These are phyloP conservation scores for Blennius ocellaris DNA, from an alignment of 2,113 vertebrate species.

Conservation along the genomic window DNA sequence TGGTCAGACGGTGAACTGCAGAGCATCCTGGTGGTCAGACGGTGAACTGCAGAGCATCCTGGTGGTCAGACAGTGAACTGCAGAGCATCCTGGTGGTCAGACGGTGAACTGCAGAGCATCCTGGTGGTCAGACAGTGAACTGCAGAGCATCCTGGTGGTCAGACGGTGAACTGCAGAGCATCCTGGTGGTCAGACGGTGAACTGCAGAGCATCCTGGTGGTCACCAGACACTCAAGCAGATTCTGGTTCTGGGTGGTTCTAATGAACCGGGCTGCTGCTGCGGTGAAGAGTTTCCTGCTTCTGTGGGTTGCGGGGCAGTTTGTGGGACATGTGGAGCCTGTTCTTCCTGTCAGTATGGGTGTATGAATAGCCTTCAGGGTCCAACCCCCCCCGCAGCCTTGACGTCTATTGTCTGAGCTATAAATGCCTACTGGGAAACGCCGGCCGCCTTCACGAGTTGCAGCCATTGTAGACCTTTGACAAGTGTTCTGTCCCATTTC, in stretches of 20 bases:
- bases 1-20: conserved; percentile 35
- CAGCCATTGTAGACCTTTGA: conserved; percentile 57
- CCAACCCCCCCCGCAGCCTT: conserved; percentile 56
- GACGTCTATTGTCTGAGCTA: conserved; percentile 56
- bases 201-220: conserved; percentile 7
- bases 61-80: no score
- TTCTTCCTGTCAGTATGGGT: conserved; percentile 60
- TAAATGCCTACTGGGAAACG: conserved; percentile 60
- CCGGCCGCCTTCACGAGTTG: conserved; percentile 39
- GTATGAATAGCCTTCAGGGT: conserved; percentile 60
- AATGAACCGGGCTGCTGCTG: conserved; percentile 56
- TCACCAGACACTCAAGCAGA: no score
- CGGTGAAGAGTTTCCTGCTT: conserved; percentile 55
- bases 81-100: no score
- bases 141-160: background rate
- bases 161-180: conserved; percentile 28
- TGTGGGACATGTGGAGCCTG: conserved; percentile 42
- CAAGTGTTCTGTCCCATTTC: conserved; percentile 63
- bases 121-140: conserved; percentile 14
- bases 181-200: conserved; percentile 7
- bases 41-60: conserved; percentile 23
- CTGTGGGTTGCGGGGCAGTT: conserved; percentile 57
- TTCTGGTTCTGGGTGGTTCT: conserved; percentile 59
- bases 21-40: background rate
- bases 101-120: conserved; percentile 25